Percentiles rank a stretch among this genome's conserved stretches.
phyloP scores from a whole-genome alignment of 1,140 invertebrate species.

The Drosophila ercepeae region DNA sequence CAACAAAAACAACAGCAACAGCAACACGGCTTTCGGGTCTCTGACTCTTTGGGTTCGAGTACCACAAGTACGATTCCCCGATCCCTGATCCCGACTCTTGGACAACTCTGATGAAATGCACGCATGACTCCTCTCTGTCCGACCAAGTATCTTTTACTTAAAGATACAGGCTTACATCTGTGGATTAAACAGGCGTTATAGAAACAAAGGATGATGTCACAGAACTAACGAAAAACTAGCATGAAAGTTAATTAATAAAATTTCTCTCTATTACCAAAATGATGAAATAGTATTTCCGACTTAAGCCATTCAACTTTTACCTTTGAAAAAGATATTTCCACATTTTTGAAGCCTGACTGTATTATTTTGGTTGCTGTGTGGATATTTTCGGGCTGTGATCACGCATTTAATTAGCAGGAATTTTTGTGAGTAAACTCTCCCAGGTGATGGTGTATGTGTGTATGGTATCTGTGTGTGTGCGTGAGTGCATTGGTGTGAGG shows the following conservation, averaged over 20 bases:
- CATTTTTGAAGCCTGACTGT: conserved; percentile 5
- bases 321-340: too few species aligned
- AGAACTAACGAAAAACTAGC: background rate
- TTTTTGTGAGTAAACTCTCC: conserved; percentile 30
- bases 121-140: conserved; percentile 40
- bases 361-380: conserved; percentile 39
- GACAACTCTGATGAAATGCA: conserved; percentile 59
- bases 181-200: too few species aligned
- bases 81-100: conserved; percentile 18
- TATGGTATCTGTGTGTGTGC: conserved; percentile 4
- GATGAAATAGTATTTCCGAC: background rate
- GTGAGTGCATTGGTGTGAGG: conserved; percentile 7
- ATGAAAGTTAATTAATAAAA: background rate
- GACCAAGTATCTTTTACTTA: conserved; percentile 2
- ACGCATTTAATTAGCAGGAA: conserved; percentile 79
- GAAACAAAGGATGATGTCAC: background rate
- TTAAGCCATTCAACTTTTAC: too few species aligned
- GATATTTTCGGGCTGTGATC: conserved; percentile 71
- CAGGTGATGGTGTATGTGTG: conserved; percentile 7
- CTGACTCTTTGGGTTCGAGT: conserved; percentile 24
- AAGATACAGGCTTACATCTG: conserved; percentile 5
- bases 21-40: conserved; percentile 38
- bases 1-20: conserved; percentile 7
- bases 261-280: background rate
- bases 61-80: conserved; percentile 11